These are phyloP conservation scores for Nysson spinosus DNA, from an alignment of 2,888 invertebrate species.

Conservation along the genomic window DNA sequence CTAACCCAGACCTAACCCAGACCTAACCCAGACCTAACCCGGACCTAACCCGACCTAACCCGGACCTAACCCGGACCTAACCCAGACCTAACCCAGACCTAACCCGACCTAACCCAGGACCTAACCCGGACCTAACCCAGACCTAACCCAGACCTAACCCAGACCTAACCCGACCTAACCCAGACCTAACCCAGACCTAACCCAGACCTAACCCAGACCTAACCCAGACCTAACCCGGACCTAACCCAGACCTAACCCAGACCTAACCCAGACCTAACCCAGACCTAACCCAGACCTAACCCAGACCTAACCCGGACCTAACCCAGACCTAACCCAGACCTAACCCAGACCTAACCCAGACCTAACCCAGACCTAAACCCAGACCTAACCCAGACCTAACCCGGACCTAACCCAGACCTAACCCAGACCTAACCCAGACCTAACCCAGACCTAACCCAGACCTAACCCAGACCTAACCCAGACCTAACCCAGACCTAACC, in stretches of 20 bases:
- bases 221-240: constrained; percentile 3
- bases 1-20: not conserved
- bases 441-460: constrained; percentile 7
- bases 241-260: constrained; percentile 7
- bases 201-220: not conserved
- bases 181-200: not conserved
- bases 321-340: constrained; percentile 7
- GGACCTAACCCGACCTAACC: not conserved
- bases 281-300: constrained; percentile 7
- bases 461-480: constrained; percentile 7
- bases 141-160: not conserved
- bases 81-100: not conserved
- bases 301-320: constrained; percentile 6
- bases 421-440: constrained; percentile 7
- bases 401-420: constrained; percentile 6
- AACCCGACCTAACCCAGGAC: not conserved
- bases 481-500: constrained; percentile 7
- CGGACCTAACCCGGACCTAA: not conserved
- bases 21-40: not conserved
- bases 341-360: constrained; percentile 7
- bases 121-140: not conserved
- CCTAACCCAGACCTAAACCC: constrained; percentile 7
- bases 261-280: constrained; percentile 7
- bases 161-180: not conserved
- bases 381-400: constrained; percentile 7